phyloP scores from a whole-genome alignment of 2,888 invertebrate genomes.

The Drosophila mayaguana region DNA sequence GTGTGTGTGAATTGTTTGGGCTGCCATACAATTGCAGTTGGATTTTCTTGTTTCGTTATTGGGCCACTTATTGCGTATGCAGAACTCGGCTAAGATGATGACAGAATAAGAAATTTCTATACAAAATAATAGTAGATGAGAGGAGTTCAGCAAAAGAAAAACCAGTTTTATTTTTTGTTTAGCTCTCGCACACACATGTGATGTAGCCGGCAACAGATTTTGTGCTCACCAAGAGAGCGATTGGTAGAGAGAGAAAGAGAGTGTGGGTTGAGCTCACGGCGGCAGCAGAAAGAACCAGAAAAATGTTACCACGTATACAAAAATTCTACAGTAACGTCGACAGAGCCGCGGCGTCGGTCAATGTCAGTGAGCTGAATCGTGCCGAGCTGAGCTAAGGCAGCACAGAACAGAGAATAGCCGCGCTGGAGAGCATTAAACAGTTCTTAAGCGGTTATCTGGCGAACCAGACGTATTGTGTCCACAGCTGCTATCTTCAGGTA shows the following conservation, averaged over 20 bases:
- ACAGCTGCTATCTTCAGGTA: conserved; percentile 30
- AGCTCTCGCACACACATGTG: not conserved
- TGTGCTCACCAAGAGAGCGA: not conserved
- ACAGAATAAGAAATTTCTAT: conserved; percentile 25
- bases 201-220: conserved; percentile 30
- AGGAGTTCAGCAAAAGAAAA: conserved; percentile 33
- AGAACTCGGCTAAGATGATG: conserved; percentile 10
- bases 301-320: conserved; percentile 79
- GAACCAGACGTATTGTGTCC: conserved; percentile 55
- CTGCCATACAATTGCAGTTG: conserved; percentile 11
- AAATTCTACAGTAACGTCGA: conserved; percentile 40
- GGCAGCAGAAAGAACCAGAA: conserved; percentile 58
- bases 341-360: conserved; percentile 58
- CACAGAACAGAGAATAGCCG: not conserved
- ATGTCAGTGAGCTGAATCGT: conserved; percentile 53
- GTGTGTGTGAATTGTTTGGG: conserved; percentile 8
- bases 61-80: conserved; percentile 26
- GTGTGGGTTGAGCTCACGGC: not conserved
- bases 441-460: conserved; percentile 55
- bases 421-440: conserved; percentile 55
- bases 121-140: conserved; percentile 9
- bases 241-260: not conserved
- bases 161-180: conserved; percentile 55
- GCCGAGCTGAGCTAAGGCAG: conserved; percentile 8
- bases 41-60: conserved; percentile 11